Evolutionary conservation across 2,797 vertebrate species (phyloP), one percentile per base, ranked within the genome.

Genomic region (Melanotaenia trifasciata): DNA sequence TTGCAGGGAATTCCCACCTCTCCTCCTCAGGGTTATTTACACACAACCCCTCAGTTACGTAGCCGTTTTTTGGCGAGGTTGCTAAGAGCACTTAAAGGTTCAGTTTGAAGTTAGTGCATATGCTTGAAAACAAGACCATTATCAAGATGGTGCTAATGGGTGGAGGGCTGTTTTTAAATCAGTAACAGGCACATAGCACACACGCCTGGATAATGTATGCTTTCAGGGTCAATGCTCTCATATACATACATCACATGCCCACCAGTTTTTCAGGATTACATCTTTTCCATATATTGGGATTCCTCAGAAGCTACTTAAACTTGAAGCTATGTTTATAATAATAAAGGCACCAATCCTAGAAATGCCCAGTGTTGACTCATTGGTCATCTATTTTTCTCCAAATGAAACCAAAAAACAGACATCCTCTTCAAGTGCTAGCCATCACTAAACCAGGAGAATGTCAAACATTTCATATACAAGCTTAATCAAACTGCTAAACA

Each of bases 1-100:
- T 60, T 16, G 2, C 53, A 75, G 80, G 85, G 86, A 89, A 86
- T 79, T 84, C 85, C 80, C 80, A 65, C 56, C 59, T 61, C 73
- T 54, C 4, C 64, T 61, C 53, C 28, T 58, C 10, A 6, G 45
- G 62, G 60, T 63, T 50, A 28, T 75, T 63, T 40, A 62, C 70
- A 64, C 47, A 62, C 53, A 59, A 8, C n/a, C 22, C 57, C 18
- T 78, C 67, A 16, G 59, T 70, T 14, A 36, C 38, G 24, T 66
- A 26, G 63, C 54, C 12, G 73, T 58, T 36, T 70, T 75, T 87
- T 74, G 77, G 70, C 32, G 72, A 73, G 59, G 74, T 73, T 77
- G 62, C 84, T 50, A 35, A 40, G 64, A 68, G 60, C 70, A 64
- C 67, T 69, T 71, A 70, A 70, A 76, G 73, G 73, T 85, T 84